Evolutionary conservation across 2,113 vertebrate genomes (phyloP), one percentile per base, ranked within the genome.

Genomic region (Anolis carolinensis): DNA sequence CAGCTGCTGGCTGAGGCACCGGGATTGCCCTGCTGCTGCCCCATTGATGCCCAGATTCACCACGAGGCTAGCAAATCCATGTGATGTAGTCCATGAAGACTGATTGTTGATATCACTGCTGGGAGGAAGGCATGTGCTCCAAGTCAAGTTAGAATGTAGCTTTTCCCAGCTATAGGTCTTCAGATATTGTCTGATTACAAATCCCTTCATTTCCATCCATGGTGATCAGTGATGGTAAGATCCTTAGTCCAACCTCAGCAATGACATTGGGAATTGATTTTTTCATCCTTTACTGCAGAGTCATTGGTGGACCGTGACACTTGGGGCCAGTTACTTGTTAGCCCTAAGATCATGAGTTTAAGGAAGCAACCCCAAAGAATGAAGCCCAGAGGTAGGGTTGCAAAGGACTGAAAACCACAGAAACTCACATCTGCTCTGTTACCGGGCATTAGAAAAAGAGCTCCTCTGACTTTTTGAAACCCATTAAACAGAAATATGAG

Each of bases 391-490:
- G 62, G 27, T 25, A 86, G 79, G 81, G 44, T n/a, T 81, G 52
- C 79, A 71, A 59, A 88, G 76, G 88, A 74, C 34, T 88, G 63
- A 44, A 88, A 85, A 75, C 18, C 25, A 62, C 72, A 44, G 30
- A 83, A n/a, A 81, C 79, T 44, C 73, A 30, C 6, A 1, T 74
- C 79, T 93, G 32, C 74, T 85, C 80, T 81, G 27, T 73, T 92
- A 81, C 39, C 39, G 0, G 34, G 18, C 7, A 67, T 87, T 92
- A 84, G 83, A 83, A 84, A 30, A 30, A 55, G 89, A 89, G 77
- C 91, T 92, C 30, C 55, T 39, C 67, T 80, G 81, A 87, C 67
- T 82, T 92, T 91, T 82, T 74, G 39, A 94, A 92, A 88, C 68
- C 89, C 85, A 63, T 86, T 79, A 82, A 50, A 87, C 36, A 90